Conservation (phyloP, 2,113 vertebrate genomes). For the Hepsetus odoe region DNA sequence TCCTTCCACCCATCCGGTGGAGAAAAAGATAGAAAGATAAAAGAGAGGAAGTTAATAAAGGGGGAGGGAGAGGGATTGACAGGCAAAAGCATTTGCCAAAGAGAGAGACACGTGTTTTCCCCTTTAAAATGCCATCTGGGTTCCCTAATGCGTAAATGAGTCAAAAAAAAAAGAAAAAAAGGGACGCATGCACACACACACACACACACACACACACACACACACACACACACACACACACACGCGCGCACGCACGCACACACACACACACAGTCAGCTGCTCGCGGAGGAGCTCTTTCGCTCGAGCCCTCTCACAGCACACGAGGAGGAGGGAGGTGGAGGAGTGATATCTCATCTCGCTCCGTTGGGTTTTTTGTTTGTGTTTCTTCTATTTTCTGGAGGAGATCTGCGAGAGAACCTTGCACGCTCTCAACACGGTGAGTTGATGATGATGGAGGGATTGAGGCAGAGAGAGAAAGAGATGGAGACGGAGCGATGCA, state of each 20-base stretch:
- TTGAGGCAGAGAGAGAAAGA: neutral
- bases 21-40: too few relatives aligned
- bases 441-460: neutral
- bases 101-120: too few relatives aligned
- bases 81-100: too few relatives aligned
- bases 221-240: too few relatives aligned
- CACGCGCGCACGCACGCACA: too few relatives aligned
- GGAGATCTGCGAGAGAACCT: neutral
- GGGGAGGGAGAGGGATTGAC: too few relatives aligned
- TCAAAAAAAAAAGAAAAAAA: too few relatives aligned
- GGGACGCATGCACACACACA: too few relatives aligned
- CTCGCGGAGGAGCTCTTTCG: conserved; percentile 2
- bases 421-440: neutral
- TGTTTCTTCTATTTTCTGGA: neutral
- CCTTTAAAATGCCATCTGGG: conserved; percentile 68
- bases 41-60: too few relatives aligned
- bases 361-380: neutral
- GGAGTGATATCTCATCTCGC: neutral
- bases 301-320: neutral
- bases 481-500: neutral
- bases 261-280: conserved; percentile 48
- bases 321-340: conserved; percentile 1
- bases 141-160: conserved; percentile 71
- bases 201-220: conserved; percentile 65
- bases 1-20: too few relatives aligned